Evolutionary conservation across 1,140 invertebrate species (phyloP), one percentile per base, ranked within the genome.

Genomic region (Oedothorax gibbosus): DNA sequence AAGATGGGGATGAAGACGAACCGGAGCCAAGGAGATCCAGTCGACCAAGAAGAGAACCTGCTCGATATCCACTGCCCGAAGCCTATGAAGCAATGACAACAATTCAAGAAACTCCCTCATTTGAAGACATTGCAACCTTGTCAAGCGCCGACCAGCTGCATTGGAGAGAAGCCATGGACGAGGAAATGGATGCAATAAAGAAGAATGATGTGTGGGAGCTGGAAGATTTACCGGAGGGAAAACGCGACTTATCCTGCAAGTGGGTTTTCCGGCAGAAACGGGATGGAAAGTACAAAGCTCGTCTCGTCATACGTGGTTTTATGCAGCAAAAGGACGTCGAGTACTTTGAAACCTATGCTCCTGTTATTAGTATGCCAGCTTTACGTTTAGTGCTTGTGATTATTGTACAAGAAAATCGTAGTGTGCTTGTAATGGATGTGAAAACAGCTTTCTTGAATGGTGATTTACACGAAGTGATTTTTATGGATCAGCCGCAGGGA

Each of bases 391-490:
- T 92, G 53, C 84, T 92, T 75, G 86, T 87, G 6, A 65, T 91
- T 62, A 87, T 88, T 66, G 89, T 88, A 15, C 68, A 88, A 35
- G 81, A 88, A 72, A 87, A 88, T 73, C 86, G 89, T 15, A 71
- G 88, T n/a, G 85, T 90, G 0, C 73, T 81, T 9, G 89, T 90
- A 54, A 89, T 91, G 77, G 90, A 92, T 88, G 88, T 92, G 5
- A 90, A 89, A 86, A 89, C 88, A 6, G 89, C 90, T 6, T 91
- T 90, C 71, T 81, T 91, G 50, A 89, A 91, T 87, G 89, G 89
- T 51, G 72, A 88, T 2, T 85, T 91, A 60, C 86, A 91, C 8
- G 89, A 91, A 86, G 87, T 88, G 72, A 87, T 91, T 14, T 90
- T 88, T 78, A 91, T 91, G 88, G 68, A 89, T 53, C 88, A 89